Evolutionary conservation across 2,113 vertebrate genomes (phyloP), one percentile per base, ranked within the genome.

Genomic region (Eublepharis macularius): DNA sequence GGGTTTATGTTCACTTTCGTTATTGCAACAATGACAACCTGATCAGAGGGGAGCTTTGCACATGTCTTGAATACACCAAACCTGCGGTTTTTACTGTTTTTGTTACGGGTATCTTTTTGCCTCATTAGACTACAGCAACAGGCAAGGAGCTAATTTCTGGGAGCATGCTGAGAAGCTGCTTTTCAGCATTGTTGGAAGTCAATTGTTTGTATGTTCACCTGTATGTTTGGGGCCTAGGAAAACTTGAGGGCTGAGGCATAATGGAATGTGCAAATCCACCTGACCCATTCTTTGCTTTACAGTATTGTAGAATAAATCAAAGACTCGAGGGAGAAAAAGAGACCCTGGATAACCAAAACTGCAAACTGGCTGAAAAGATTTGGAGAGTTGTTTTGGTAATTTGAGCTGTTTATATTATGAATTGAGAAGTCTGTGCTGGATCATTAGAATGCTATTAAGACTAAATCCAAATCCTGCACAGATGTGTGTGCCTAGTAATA

Each of bases 321-420:
- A 60, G 49, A 29, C 49, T 82, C 29, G 7, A n/a, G 81, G 51
- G 54, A 63, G 24, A 54, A 49, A 34, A 39, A 51, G 41, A 49
- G 21, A 4, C 19, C 13, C 5, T 69, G 32, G 19, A 49, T 36
- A 66, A 84, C 43, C 21, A 49, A 76, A 49, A 75, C 9, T 63
- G 19, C 19, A 47, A 76, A 76, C 73, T 84, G 72, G n/a, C 21
- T 83, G 43, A 84, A 83, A 83, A 83, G 81, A 83, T 83, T 45
- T 63, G 29, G 4, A 63, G 5, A 83, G 49, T n/a, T 76, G 82
- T 60, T 84, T 84, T 76, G 32, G 82, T 76, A 66, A 76, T 84
- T 66, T 84, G 60, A 76, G 43, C 43, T 84, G 73, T 76, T 66
- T 83, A 29, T 76, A 45, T 34, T 75, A 84, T 66, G 49, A n/a